phyloP scores from a whole-genome alignment of 2,797 vertebrate species.

The Sebastiscus albofasciatus region DNA sequence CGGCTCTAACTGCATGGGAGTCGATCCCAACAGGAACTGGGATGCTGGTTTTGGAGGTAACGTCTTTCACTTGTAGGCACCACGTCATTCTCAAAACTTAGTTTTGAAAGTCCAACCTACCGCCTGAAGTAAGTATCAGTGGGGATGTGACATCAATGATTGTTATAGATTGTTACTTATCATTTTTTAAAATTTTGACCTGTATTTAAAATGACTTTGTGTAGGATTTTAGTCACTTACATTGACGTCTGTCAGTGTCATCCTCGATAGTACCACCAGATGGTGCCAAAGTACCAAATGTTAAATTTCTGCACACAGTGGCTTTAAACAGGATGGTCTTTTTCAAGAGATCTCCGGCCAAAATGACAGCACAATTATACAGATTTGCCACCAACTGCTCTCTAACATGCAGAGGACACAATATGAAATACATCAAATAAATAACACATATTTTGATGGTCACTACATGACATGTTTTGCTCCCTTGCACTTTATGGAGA shows the following conservation, averaged over 20 bases:
- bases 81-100: neutral
- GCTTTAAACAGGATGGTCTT: neutral
- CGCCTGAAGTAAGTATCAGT: neutral
- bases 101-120: neutral
- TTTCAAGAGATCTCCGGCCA: neutral
- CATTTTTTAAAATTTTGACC: rapidly evolving
- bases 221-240: neutral
- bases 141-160: no score
- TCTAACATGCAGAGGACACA: neutral
- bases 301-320: neutral
- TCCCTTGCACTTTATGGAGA: neutral
- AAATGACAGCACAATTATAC: neutral
- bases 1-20: conserved; percentile 84
- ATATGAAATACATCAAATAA: no score
- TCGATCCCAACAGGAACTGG: conserved; percentile 97
- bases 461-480: neutral
- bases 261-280: neutral
- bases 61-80: neutral
- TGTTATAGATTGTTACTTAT: neutral
- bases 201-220: neutral
- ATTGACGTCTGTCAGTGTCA: neutral
- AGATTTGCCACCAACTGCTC: neutral
- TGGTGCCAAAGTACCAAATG: neutral
- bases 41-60: conserved; percentile 91
- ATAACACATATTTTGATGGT: neutral